Base-by-base conservation (phyloP, 2,888 invertebrate genomes). In the Epistrophe grossulariae region DNA sequence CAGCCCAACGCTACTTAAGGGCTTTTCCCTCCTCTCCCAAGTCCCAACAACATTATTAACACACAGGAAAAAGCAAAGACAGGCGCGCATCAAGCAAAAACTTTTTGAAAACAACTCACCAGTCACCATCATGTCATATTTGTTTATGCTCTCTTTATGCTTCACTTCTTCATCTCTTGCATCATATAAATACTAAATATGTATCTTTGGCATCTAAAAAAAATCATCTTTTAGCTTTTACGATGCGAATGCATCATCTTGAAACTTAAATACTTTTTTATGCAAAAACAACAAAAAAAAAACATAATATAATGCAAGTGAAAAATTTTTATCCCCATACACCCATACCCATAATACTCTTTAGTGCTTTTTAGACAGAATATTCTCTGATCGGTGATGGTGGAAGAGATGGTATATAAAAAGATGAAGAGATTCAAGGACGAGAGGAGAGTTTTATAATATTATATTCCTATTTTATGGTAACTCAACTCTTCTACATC, bases 241-340 rank as follows among this genome's bases (percentile, higher is more conserved):
- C 55, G 76, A 79, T 79, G 87, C 79, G 83, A 87, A 82, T 87
- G 83, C 87, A 87, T 87, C 87, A 83, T 82, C 78, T 70, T 81
- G 57, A 80, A 73, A 68, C 79, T 55, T 74, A 79, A 83, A 77
- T 59, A 76, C 48, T 73, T 66, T 70, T 59, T 38, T 80, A 74
- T 79, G 74, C 79, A 79, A 45, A 52, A 83, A 74, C 11, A 52
- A 74, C 11, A 52, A 74, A 15, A 50, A 73, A 40, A 80, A 31
- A 72, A 13, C 8, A 50, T 35, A 17, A 50, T 50, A 68, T 50
- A 68, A 66, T 31, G 64, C 45, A 71, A 82, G 74, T 72, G 77
- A 73, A 73, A 81, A 81, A 48, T 70, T 83, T 82, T 79, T 28
- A n/a, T 9, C 60, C 35, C 4, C 6, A n/a, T 15, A 24, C 15